phyloP scores from a whole-genome alignment of 2,797 vertebrate species.

The Rhinatrema bivittatum region DNA sequence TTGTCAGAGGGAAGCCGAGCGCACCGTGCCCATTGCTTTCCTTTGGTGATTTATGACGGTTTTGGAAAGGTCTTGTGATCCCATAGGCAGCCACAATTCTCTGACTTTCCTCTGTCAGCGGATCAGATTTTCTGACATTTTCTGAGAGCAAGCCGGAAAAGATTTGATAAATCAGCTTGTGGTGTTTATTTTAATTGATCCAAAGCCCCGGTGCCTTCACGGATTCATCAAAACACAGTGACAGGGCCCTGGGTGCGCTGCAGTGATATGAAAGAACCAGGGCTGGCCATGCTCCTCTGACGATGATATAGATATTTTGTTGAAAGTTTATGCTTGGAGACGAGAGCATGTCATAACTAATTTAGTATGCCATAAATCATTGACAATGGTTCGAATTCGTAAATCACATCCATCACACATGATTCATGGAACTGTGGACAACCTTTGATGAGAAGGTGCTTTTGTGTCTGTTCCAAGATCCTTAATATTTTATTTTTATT shows the following conservation, averaged over 20 bases:
- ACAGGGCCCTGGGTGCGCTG: slow-evolving; percentile 53
- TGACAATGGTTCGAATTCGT: slow-evolving; percentile 60
- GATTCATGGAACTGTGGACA: slow-evolving; percentile 67
- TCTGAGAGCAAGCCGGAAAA: slow-evolving; percentile 72
- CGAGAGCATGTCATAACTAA: slow-evolving; percentile 63
- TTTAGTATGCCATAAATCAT: slow-evolving; percentile 64
- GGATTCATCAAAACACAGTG: slow-evolving; percentile 65
- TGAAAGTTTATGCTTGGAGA: slow-evolving; percentile 55
- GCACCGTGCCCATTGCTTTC: slow-evolving; percentile 77
- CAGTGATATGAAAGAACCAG: slow-evolving; percentile 45
- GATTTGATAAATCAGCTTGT: slow-evolving; percentile 76
- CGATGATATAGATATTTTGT: slow-evolving; percentile 62
- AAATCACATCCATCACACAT: slow-evolving; percentile 65
- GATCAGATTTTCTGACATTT: slow-evolving; percentile 75
- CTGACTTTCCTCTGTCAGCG: slow-evolving; percentile 72
- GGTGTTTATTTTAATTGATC: slow-evolving; percentile 82
- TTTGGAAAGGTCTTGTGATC: slow-evolving; percentile 84
- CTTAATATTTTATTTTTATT: slow-evolving; percentile 44
- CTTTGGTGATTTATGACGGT: slow-evolving; percentile 79
- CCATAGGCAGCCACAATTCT: slow-evolving; percentile 76
- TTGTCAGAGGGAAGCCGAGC: slow-evolving; percentile 77
- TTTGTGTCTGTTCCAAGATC: slow-evolving; percentile 59
- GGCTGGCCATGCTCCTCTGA: slow-evolving; percentile 45
- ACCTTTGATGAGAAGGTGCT: slow-evolving; percentile 61
- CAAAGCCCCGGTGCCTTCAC: slow-evolving; percentile 62